These are phyloP conservation scores for Synergus japonicus DNA, from an alignment of 2,888 invertebrate genomes.

Conservation along the genomic window DNA sequence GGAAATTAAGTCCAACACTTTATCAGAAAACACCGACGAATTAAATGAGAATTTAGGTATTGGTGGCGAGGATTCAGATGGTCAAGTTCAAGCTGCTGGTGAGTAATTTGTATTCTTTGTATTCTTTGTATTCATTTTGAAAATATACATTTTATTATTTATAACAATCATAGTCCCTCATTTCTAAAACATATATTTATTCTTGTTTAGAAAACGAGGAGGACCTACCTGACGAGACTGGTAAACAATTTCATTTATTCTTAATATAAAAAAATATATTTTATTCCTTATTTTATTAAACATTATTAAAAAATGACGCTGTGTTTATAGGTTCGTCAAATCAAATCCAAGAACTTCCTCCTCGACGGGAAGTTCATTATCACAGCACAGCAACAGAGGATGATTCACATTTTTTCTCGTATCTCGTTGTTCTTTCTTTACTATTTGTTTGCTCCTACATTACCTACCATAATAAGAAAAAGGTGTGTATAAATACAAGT, in stretches of 20 bases:
- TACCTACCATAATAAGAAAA: constrained; percentile 83
- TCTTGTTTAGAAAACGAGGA: not conserved
- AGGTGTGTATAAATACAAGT: constrained; percentile 72
- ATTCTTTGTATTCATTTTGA: not conserved
- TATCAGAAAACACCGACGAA: constrained; percentile 18
- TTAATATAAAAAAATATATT: not conserved
- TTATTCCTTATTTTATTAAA: too few relatives aligned
- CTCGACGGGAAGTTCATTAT: constrained; percentile 37
- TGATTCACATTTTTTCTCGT: constrained; percentile 84
- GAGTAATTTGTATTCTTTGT: not conserved
- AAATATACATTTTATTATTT: not conserved
- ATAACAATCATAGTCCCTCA: not conserved
- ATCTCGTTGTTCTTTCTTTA: constrained; percentile 82
- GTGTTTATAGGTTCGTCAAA: not conserved
- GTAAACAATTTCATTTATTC: not conserved
- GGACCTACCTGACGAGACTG: not conserved
- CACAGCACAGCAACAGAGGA: constrained; percentile 74
- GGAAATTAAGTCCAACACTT: not conserved
- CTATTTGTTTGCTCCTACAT: constrained; percentile 82
- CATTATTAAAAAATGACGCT: not conserved
- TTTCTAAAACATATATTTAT: not conserved
- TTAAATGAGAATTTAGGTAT: too few relatives aligned
- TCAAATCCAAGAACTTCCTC: not conserved
- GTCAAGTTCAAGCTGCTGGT: not conserved
- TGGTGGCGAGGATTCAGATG: not conserved